A percentile compares a stretch with the other conserved stretches of the same genome.
Conservation (phyloP, 2,113 vertebrate genomes). For the Propithecus coquereli region DNA sequence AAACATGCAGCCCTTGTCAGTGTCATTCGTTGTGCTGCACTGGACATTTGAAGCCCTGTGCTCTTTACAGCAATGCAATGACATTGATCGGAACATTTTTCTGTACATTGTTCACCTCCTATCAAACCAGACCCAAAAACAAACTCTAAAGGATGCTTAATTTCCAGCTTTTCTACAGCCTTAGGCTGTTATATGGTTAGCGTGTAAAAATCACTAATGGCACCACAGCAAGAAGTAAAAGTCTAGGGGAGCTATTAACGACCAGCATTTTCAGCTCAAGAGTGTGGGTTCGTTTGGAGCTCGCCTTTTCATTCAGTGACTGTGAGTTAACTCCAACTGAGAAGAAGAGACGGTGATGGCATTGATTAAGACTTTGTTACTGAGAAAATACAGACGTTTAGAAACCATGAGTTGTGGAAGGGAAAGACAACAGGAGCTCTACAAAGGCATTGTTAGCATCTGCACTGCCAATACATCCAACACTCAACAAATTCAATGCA, state of each 20-base stretch:
- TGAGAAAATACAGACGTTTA: not conserved
- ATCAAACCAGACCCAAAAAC: slow-evolving; percentile 2
- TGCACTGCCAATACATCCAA: not conserved
- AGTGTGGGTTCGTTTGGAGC: not conserved
- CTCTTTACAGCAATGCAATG: not conserved
- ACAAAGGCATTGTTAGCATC: not conserved
- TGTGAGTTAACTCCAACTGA: not conserved
- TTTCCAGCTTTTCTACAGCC: not conserved
- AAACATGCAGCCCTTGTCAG: not conserved
- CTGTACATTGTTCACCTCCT: not conserved
- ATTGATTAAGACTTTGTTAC: not conserved
- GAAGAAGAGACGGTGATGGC: not conserved
- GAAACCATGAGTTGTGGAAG: not conserved
- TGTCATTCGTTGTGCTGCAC: too few relatives aligned
- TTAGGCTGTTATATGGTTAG: not conserved
- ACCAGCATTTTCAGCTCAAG: not conserved
- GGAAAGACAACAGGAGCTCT: not conserved
- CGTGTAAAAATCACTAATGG: not conserved
- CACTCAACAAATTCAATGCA: not conserved
- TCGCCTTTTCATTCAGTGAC: not conserved
- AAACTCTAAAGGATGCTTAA: not conserved
- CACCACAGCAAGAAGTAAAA: not conserved
- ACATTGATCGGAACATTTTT: not conserved
- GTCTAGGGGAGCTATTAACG: not conserved
- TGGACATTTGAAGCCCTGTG: not conserved